Percentiles rank a stretch among this genome's conserved stretches.
Conservation (phyloP, 2,888 invertebrate genomes). For the Ectropis crepuscularia region DNA sequence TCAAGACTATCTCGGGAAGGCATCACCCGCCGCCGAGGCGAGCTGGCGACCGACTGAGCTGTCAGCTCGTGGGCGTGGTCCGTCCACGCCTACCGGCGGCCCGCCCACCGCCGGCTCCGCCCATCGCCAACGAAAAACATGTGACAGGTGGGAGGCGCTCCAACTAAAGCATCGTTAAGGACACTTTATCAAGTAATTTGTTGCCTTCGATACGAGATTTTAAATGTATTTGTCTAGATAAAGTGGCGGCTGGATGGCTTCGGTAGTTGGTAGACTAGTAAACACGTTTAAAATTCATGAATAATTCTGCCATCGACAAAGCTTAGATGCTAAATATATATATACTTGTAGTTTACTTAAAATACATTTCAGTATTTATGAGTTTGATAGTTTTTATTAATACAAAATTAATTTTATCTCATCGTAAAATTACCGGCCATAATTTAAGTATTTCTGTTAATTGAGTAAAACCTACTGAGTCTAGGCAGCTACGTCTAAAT, state of each 20-base stretch:
- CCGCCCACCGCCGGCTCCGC: constrained; percentile 67
- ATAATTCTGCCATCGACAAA: background rate
- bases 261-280: constrained; percentile 8
- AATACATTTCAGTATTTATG: no score
- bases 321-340: no score
- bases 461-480: no score
- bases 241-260: constrained; percentile 31
- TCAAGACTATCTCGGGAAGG: constrained; percentile 37
- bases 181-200: constrained; percentile 84
- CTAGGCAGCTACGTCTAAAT: no score
- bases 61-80: constrained; percentile 65
- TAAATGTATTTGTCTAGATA: constrained; percentile 67
- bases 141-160: constrained; percentile 76
- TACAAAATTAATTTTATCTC: no score
- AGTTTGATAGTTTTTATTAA: no score
- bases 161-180: constrained; percentile 77
- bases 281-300: background rate
- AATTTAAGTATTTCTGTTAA: no score
- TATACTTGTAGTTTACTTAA: no score
- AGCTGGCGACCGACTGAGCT: constrained; percentile 76
- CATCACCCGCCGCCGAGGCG: constrained; percentile 68
- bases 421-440: no score
- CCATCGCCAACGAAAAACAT: constrained; percentile 64
- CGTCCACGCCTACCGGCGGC: constrained; percentile 46
- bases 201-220: constrained; percentile 74